Evolutionary conservation across 2,797 vertebrate genomes (phyloP).

Genomic region (Tiaroga cobitis): DNA sequence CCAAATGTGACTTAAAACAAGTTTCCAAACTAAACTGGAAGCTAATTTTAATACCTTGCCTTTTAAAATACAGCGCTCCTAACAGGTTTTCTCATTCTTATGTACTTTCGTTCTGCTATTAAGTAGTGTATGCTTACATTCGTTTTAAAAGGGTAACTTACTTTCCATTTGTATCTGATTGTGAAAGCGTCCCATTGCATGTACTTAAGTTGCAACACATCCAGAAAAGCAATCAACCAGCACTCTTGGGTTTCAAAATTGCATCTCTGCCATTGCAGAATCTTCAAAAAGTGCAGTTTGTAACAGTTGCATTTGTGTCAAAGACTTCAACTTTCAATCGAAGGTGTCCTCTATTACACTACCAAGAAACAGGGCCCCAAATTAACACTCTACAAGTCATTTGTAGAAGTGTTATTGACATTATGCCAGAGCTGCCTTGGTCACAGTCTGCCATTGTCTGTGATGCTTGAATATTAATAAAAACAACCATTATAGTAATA

Average conservation of each 20-base stretch:
- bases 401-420: no score
- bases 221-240: conserved; percentile 21
- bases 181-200: conserved; percentile 51
- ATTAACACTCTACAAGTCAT: background rate
- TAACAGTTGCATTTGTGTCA: background rate
- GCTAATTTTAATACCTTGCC: background rate
- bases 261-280: conserved; percentile 12
- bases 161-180: conserved; percentile 44
- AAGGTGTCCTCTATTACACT: background rate
- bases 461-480: no score
- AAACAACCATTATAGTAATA: no score
- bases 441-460: no score
- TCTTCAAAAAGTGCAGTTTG: background rate
- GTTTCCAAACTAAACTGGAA: conserved; percentile 16
- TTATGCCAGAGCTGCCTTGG: no score
- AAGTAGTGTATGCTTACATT: background rate
- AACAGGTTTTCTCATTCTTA: background rate
- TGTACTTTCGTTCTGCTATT: background rate
- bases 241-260: conserved; percentile 51
- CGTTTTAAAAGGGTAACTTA: conserved; percentile 17
- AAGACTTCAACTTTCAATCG: background rate
- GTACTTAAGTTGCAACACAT: conserved; percentile 50
- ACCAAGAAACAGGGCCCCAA: background rate
- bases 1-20: background rate
- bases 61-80: background rate